Conservation (phyloP, 2,797 vertebrate genomes). For the Darevskia mixta region DNA sequence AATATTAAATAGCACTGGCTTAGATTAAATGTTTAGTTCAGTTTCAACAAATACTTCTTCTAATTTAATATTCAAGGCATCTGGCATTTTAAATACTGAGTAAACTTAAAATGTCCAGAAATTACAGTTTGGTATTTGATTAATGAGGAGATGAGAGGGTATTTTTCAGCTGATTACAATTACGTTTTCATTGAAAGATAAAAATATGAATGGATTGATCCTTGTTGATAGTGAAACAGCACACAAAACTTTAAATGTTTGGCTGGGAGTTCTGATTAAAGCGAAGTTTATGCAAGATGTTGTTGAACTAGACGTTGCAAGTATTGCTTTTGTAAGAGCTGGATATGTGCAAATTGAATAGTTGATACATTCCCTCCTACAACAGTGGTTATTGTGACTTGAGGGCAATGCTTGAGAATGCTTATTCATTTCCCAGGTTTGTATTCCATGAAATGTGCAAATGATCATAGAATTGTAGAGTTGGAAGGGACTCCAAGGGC, state of each 20-base stretch:
- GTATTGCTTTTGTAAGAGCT: slow-evolving; percentile 1
- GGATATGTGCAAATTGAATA: background rate
- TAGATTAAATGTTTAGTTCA: background rate
- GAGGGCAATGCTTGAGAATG: background rate
- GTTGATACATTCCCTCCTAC: background rate
- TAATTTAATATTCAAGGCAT: background rate
- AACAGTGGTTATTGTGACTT: background rate
- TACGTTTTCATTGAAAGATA: background rate
- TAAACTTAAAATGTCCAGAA: background rate
- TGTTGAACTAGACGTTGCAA: background rate
- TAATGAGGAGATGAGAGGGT: background rate
- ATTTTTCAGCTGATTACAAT: background rate
- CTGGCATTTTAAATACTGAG: background rate
- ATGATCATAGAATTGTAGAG: background rate
- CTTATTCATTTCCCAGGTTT: slow-evolving; percentile 62
- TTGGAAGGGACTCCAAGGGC: no score
- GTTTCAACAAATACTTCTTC: background rate
- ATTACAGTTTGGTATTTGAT: background rate
- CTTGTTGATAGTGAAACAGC: background rate
- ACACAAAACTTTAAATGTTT: background rate
- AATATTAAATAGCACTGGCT: background rate
- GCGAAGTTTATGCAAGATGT: background rate
- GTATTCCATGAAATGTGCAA: slow-evolving; percentile 23
- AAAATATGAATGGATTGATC: background rate
- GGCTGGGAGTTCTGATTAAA: background rate